Evolutionary conservation across 1,140 invertebrate species (phyloP).

Genomic region (Eueides isabella): DNA sequence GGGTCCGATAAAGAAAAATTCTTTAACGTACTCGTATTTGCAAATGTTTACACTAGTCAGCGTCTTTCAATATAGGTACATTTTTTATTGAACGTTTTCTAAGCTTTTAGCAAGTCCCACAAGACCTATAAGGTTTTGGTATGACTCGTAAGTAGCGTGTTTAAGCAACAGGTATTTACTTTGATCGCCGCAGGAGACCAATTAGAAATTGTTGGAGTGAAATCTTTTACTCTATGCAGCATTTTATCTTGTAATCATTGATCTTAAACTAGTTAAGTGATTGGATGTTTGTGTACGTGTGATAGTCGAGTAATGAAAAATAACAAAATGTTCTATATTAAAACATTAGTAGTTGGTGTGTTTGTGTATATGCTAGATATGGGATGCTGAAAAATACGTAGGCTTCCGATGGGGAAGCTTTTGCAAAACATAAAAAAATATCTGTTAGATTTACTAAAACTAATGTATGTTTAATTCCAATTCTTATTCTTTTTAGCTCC

Average conservation of each 20-base stretch:
- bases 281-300: neutral
- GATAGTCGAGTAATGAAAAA: neutral
- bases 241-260: neutral
- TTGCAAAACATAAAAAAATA: too few species aligned
- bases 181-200: slow-evolving; percentile 12
- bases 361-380: too few species aligned
- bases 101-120: neutral
- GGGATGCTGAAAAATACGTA: too few species aligned
- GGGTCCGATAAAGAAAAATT: too few species aligned
- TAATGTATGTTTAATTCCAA: too few species aligned
- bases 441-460: too few species aligned
- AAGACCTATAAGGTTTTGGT: neutral
- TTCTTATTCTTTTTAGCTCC: too few species aligned
- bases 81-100: neutral
- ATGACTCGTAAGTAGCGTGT: neutral
- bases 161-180: slow-evolving; percentile 3
- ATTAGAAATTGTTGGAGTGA: slow-evolving; percentile 8
- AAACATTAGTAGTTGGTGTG: neutral
- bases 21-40: too few species aligned
- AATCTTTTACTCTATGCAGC: neutral
- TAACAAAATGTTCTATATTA: neutral
- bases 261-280: neutral
- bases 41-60: too few species aligned
- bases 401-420: too few species aligned
- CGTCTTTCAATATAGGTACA: too few species aligned